Percentiles rank a stretch among this genome's conserved stretches.
phyloP scores from a whole-genome alignment of 2,797 vertebrate genomes.

The Muscicapa comitata region DNA sequence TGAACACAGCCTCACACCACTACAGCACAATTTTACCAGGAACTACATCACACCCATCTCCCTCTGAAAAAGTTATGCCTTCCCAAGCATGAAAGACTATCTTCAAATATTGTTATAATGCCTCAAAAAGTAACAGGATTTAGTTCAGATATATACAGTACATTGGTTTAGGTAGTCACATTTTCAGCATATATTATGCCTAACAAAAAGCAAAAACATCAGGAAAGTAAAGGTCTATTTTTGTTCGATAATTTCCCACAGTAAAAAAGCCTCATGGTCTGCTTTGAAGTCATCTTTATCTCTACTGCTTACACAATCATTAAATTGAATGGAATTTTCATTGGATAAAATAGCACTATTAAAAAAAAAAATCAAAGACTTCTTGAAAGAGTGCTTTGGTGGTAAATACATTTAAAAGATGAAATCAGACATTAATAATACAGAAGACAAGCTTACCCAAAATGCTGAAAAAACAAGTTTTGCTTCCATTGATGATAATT shows the following conservation, averaged over 20 bases:
- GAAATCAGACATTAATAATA: background rate
- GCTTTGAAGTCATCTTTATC: background rate
- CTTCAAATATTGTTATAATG: background rate
- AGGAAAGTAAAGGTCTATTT: background rate
- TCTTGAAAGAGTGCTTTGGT: background rate
- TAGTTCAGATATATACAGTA: background rate
- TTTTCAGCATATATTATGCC: background rate
- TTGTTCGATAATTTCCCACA: background rate
- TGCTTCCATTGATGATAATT: conserved; percentile 53
- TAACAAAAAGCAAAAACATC: background rate
- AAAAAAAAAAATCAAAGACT: background rate
- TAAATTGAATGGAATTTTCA: background rate
- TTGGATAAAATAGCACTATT: background rate
- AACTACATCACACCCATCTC: fast-evolving
- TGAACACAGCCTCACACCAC: background rate
- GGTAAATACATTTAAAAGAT: background rate
- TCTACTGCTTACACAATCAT: background rate
- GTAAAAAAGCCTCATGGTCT: background rate
- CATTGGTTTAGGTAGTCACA: background rate
- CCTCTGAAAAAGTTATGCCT: background rate
- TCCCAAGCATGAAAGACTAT: background rate
- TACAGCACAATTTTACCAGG: background rate
- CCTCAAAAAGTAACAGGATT: background rate
- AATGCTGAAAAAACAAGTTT: conserved; percentile 11
- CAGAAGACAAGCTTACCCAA: conserved; percentile 23